Base-by-base conservation (phyloP, 2,888 invertebrate species). In the Scotopteryx bipunctaria region DNA sequence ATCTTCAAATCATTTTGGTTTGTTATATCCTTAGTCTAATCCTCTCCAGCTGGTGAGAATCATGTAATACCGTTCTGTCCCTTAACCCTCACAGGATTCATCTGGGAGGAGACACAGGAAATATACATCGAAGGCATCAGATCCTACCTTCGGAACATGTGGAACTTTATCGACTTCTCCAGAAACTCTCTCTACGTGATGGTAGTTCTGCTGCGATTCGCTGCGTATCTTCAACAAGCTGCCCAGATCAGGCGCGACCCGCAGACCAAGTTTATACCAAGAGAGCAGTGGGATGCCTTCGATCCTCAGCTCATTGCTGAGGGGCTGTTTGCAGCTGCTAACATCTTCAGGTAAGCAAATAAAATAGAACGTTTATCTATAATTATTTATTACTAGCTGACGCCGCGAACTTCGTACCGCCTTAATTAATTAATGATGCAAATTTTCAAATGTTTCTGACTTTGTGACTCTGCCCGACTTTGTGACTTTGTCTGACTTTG, bases 161-260 rank as follows among this genome's bases (percentile, higher is more conserved):
- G 98, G 98, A 99, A 99, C 83, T 96, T 98, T 73, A 96, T 99
- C 43, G 98, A 99, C 87, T 98, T 98, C 76, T 95, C 95, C 3
- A 93, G 98, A 32, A 98, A 98, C 83, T 93, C 94, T 0, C 90
- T 98, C 1, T 99, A 98, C 81, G 92, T 95, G 31, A 91, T 93
- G 2, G 96, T 96, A 5, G 92, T 92, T 21, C 73, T 95, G 17
- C 83, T 97, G 3, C 87, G 93, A 68, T 86, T 92, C 2, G 93
- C 93, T 0, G 96, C 97, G 0, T 97, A 95, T 70, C 78, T 95
- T 29, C 95, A 96, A 71, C 96, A 96, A 79, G 78, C 79, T 1
- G 78, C 92, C 0, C 95, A 97, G 81, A 96, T 96, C 43, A 69
- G 82, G 2, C 73, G 76, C 1, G 93, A 97, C 70, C 93, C 94